phyloP scores from a whole-genome alignment of 2,797 vertebrate species.

The Helicolenus hilgendorfi region DNA sequence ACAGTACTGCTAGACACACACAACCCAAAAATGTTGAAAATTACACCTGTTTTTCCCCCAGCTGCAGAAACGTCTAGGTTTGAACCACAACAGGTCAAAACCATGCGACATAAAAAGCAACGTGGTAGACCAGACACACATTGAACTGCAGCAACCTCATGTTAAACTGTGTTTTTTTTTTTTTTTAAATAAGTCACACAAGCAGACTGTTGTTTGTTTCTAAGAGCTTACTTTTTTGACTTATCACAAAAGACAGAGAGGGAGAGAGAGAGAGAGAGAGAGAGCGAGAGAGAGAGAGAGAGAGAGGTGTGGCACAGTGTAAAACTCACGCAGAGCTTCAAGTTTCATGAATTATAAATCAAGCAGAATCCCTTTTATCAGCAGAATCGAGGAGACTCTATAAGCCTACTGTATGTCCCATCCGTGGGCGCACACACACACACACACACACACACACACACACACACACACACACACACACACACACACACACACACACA shows the following conservation, averaged over 20 bases:
- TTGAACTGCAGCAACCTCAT: background rate
- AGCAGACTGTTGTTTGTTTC: background rate
- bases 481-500: background rate
- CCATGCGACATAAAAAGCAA: background rate
- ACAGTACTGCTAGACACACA: background rate
- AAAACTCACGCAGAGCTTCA: background rate
- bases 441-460: background rate
- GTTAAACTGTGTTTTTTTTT: background rate
- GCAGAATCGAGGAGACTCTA: conserved; percentile 10
- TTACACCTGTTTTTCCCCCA: background rate
- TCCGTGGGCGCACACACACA: background rate
- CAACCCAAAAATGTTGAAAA: background rate
- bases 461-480: background rate
- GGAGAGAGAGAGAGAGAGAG: background rate
- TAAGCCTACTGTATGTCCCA: conserved; percentile 4
- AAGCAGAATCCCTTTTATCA: conserved; percentile 31
- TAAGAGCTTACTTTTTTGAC: background rate
- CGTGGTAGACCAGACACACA: background rate
- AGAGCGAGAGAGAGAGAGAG: background rate
- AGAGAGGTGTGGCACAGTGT: background rate
- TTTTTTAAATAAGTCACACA: background rate
- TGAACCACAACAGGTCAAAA: background rate
- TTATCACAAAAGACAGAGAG: background rate
- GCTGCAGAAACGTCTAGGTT: background rate
- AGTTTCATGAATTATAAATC: conserved; percentile 37